Evolutionary conservation across 2,113 vertebrate species (phyloP), one percentile per base, ranked within the genome.

Genomic region (Nycticryphes semicollaris): DNA sequence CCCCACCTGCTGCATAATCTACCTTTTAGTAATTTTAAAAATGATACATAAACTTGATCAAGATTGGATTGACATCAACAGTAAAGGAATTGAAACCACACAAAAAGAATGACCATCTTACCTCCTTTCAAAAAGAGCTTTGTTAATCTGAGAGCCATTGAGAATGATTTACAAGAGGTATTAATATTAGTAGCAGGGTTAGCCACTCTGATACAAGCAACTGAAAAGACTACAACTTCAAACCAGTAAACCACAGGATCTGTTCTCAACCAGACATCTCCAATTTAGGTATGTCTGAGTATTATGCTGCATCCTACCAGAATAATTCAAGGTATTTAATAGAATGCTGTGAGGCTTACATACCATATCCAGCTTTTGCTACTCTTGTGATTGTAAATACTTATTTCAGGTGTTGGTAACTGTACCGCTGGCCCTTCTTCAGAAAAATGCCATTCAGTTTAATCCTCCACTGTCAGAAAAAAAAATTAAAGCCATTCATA

Each of bases 401-500:
- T 91, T 95, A 59, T 85, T 91, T 69, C 92, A 99, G 99, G 99
- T 99, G 15, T 97, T 99, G 66, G 98, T 99, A 74, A 99, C 99
- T 4, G 94, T 99, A 24, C 99, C 99, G 3, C 92, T 99, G 97
- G 98, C 99, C 45, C 98, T 99, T 63, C 98, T 99, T 76, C 99
- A 99, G 98, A 99, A 98, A 97, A 99, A 98, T 83, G n/a, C 97
- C 59, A 98, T 99, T 95, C 98, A 99, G 63, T 99, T 99, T 96
- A 98, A 97, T 41, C 99, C 99, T 63, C 96, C 98, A 0, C 96
- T 99, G 59, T 98, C 99, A 57, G 99, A 99, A 62, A 98, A 99
- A 96, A 99, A 99, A 97, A 97, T 99, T 92, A 99, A 99, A 97
- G 99, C 99, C 6, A 99, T 99, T 96, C 98, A 99, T 95, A 99